A percentile compares a stretch with the other conserved stretches of the same genome.
phyloP scores from a whole-genome alignment of 1,140 invertebrate species.

The Cyphomyrmex costatus region DNA sequence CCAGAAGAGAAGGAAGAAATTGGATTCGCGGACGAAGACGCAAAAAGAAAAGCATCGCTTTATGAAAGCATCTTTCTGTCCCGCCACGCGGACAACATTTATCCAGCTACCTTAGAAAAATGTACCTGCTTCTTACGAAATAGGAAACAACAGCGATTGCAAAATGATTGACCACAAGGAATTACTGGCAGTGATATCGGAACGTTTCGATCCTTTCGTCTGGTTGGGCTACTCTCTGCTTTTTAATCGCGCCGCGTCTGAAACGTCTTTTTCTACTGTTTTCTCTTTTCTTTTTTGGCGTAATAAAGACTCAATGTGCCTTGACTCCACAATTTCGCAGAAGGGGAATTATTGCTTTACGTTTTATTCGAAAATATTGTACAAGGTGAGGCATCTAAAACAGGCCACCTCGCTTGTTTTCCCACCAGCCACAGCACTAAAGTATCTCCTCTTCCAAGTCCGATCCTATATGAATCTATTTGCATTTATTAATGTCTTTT shows the following conservation, averaged over 20 bases:
- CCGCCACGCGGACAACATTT: slow-evolving; percentile 43
- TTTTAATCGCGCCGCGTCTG: slow-evolving; percentile 55
- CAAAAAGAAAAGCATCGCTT: slow-evolving; percentile 65
- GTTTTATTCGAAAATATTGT: not conserved
- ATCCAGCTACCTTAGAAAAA: slow-evolving; percentile 38
- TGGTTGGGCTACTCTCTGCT: slow-evolving; percentile 42
- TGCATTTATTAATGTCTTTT: slow-evolving; percentile 36
- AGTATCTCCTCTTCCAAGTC: not conserved
- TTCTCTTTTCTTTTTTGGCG: slow-evolving; percentile 43
- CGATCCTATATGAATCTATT: slow-evolving; percentile 53
- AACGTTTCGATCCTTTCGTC: slow-evolving; percentile 49
- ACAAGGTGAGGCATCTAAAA: no score
- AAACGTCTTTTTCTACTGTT: slow-evolving; percentile 30
- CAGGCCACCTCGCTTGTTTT: slow-evolving; percentile 49
- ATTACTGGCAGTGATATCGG: slow-evolving; percentile 53
- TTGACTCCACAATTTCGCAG: slow-evolving; percentile 8
- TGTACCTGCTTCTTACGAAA: not conserved
- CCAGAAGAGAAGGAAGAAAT: slow-evolving; percentile 61
- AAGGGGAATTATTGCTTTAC: not conserved
- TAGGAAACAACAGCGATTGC: slow-evolving; percentile 14
- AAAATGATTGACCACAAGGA: slow-evolving; percentile 56
- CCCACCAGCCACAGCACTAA: not conserved
- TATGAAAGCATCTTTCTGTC: slow-evolving; percentile 70
- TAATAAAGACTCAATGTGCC: slow-evolving; percentile 50
- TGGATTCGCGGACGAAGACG: slow-evolving; percentile 51